phyloP scores from a whole-genome alignment of 2,113 vertebrate genomes.

The Raja brachyura region DNA sequence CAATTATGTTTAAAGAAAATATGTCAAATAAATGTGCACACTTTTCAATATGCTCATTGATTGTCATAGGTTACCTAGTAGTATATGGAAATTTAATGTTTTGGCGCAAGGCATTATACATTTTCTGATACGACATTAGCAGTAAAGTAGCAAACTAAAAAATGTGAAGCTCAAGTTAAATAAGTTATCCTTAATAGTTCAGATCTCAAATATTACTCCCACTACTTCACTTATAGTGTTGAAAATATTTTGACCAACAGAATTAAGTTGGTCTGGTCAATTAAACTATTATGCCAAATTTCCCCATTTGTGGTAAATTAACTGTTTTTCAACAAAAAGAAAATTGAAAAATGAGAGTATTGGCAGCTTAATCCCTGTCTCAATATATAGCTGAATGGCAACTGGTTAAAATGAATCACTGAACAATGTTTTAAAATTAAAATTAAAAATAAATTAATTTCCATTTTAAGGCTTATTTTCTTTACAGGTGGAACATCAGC shows the following conservation, averaged over 20 bases:
- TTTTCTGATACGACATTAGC: background rate
- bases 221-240: background rate
- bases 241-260: background rate
- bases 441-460: background rate
- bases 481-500: conserved; percentile 12
- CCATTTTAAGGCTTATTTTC: background rate
- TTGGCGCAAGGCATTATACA: background rate
- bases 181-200: background rate
- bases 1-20: background rate
- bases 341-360: background rate
- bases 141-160: background rate
- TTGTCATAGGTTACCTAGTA: background rate
- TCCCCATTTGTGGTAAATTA: background rate
- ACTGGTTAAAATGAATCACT: background rate
- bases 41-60: background rate
- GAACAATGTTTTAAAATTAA: background rate
- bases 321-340: background rate
- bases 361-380: background rate
- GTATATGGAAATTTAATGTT: background rate
- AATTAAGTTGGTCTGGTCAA: background rate
- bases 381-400: background rate
- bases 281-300: background rate
- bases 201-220: background rate
- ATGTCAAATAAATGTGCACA: background rate
- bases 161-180: background rate